These are phyloP conservation scores for Uria lomvia DNA, from an alignment of 2,113 vertebrate species.

Conservation along the genomic window DNA sequence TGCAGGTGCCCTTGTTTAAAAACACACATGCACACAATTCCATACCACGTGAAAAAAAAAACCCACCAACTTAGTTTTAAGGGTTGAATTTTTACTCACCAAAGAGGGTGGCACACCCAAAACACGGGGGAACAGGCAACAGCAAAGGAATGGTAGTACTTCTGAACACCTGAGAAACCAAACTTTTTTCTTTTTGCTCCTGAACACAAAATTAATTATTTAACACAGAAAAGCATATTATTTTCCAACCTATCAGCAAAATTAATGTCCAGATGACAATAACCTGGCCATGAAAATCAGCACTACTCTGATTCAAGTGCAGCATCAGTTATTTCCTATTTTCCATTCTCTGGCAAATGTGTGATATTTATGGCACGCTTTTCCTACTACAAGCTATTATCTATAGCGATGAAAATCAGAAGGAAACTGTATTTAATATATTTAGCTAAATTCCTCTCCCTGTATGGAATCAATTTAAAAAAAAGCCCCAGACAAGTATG, in stretches of 20 bases:
- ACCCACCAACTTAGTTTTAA: constrained; percentile 39
- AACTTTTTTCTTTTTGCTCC: constrained; percentile 8
- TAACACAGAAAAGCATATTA: constrained; percentile 43
- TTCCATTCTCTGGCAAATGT: background rate
- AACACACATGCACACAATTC: background rate
- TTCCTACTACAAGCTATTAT: constrained; percentile 14
- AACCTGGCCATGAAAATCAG: constrained; percentile 46
- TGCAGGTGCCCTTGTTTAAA: constrained; percentile 67
- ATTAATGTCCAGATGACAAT: constrained; percentile 50
- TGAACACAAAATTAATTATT: constrained; percentile 50
- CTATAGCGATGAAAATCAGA: constrained; percentile 24
- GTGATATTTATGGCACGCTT: background rate
- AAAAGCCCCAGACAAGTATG: constrained; percentile 29
- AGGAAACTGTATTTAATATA: background rate
- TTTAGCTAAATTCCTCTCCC: constrained; percentile 25
- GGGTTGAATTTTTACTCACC: constrained; percentile 24
- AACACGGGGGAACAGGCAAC: background rate
- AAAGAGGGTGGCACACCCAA: constrained; percentile 24
- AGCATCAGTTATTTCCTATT: constrained; percentile 23
- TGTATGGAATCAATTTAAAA: constrained; percentile 18
- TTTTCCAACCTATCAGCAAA: constrained; percentile 49
- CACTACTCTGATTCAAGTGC: background rate
- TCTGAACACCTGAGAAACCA: background rate
- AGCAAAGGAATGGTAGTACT: background rate
- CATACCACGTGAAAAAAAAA: constrained; percentile 36